Percentiles rank a stretch among this genome's conserved stretches.
Conservation (phyloP, 2,797 vertebrate genomes). For the Acipenser ruthenus region DNA sequence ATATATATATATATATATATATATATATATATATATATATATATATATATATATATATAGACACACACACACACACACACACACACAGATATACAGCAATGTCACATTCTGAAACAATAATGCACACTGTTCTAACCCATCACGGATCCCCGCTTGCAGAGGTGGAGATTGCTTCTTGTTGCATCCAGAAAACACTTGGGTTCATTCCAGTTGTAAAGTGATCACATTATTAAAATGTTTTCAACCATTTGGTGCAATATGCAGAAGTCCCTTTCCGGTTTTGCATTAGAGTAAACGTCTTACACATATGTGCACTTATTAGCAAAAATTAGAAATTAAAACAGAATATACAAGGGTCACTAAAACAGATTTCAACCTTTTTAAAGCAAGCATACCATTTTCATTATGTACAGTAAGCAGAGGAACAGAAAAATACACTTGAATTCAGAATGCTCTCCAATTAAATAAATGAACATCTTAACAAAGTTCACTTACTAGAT, state of each 20-base stretch:
- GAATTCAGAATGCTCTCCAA: not conserved
- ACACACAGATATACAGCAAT: slow-evolving; percentile 28
- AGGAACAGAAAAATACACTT: not conserved
- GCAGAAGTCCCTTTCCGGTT: slow-evolving; percentile 28
- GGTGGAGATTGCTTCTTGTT: slow-evolving; percentile 18
- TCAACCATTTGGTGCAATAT: slow-evolving; percentile 25
- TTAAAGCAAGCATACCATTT: not conserved
- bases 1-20: too few relatives aligned
- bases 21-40: too few relatives aligned
- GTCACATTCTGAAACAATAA: slow-evolving; percentile 29
- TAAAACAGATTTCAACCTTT: not conserved
- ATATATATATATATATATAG: too few relatives aligned
- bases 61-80: too few relatives aligned
- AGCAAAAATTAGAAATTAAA: slow-evolving; percentile 34
- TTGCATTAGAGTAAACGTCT: slow-evolving; percentile 12
- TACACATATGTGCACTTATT: slow-evolving; percentile 36
- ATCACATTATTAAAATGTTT: slow-evolving; percentile 22
- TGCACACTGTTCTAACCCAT: not conserved
- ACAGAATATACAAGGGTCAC: not conserved
- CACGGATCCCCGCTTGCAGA: slow-evolving; percentile 1
- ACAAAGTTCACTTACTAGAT: slow-evolving; percentile 18
- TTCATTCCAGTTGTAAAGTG: slow-evolving; percentile 27
- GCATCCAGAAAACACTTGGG: slow-evolving; percentile 22
- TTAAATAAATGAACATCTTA: not conserved
- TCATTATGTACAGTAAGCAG: not conserved